Evolutionary conservation across 2,888 invertebrate genomes (phyloP).

Genomic region (Coecobrya sp.): DNA sequence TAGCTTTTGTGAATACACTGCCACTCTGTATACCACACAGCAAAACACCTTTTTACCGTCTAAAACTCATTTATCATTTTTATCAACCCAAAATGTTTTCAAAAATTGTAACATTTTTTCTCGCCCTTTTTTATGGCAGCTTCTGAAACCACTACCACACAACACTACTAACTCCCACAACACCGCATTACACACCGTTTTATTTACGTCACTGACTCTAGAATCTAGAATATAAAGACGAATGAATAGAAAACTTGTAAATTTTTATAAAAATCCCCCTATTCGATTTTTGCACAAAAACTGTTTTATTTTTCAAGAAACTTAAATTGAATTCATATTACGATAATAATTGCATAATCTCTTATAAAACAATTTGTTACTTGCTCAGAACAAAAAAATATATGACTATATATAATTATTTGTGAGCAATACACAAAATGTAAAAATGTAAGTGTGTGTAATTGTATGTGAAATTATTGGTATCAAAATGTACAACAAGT

Average conservation of each 20-base stretch:
- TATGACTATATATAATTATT: slow-evolving; percentile 29
- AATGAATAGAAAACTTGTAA: no score
- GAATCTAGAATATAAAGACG: no score
- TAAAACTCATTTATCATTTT: not conserved
- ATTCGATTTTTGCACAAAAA: not conserved
- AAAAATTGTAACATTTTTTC: not conserved
- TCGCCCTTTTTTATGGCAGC: no score
- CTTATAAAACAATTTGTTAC: no score
- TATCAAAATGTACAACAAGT: slow-evolving; percentile 27
- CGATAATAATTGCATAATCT: not conserved
- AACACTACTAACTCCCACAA: not conserved
- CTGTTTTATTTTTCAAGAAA: not conserved
- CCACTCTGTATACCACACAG: not conserved
- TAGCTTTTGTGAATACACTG: not conserved
- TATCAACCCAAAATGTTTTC: not conserved
- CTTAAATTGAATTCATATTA: not conserved
- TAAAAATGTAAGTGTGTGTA: slow-evolving; percentile 44
- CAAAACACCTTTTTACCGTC: no score
- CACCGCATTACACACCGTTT: not conserved
- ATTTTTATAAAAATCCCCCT: no score
- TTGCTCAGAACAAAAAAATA: not conserved
- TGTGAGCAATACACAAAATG: not conserved
- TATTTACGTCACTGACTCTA: slow-evolving; percentile 8
- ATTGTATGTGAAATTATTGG: slow-evolving; percentile 62
- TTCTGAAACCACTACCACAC: not conserved